Evolutionary conservation across 2,888 invertebrate genomes (phyloP).

Genomic region (Drosophila colorata): DNA sequence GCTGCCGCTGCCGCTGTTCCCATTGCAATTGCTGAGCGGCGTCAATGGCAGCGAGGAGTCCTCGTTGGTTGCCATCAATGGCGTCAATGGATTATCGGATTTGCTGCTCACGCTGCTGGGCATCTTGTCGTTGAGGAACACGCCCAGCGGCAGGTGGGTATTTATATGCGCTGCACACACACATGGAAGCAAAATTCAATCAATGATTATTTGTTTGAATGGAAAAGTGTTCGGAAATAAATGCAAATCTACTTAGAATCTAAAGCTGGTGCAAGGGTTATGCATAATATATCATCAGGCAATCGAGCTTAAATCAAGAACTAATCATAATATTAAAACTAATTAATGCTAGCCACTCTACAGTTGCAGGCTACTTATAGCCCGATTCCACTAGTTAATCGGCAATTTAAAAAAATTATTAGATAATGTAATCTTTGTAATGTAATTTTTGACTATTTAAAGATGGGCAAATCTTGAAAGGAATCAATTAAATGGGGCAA

Average conservation of each 20-base stretch:
- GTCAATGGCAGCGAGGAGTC: slow-evolving; percentile 52
- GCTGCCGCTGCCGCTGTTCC: slow-evolving; percentile 35
- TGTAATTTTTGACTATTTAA: too few relatives aligned
- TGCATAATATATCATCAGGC: slow-evolving; percentile 26
- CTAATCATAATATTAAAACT: neutral
- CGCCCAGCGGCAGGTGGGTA: slow-evolving; percentile 72
- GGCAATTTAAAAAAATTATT: too few relatives aligned
- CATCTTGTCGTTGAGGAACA: slow-evolving; percentile 69
- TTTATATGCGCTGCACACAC: slow-evolving; percentile 72
- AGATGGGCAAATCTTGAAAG: too few relatives aligned
- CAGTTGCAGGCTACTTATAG: slow-evolving; percentile 11
- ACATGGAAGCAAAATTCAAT: slow-evolving; percentile 21
- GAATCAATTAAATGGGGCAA: too few relatives aligned
- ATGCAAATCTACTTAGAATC: slow-evolving; percentile 1
- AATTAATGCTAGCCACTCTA: slow-evolving; percentile 20
- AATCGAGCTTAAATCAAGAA: slow-evolving; percentile 14
- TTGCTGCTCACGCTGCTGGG: slow-evolving; percentile 26
- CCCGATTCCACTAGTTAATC: too few relatives aligned
- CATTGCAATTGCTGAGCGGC: slow-evolving; percentile 53
- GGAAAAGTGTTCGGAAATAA: too few relatives aligned
- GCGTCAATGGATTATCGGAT: slow-evolving; percentile 42
- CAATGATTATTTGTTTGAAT: neutral
- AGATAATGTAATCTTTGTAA: too few relatives aligned
- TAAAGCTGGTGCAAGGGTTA: slow-evolving; percentile 50
- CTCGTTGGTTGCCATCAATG: slow-evolving; percentile 35